Percentiles rank a stretch among this genome's conserved stretches.
Conservation (phyloP, 1,140 invertebrate species). For the Steinernema feltiae region DNA sequence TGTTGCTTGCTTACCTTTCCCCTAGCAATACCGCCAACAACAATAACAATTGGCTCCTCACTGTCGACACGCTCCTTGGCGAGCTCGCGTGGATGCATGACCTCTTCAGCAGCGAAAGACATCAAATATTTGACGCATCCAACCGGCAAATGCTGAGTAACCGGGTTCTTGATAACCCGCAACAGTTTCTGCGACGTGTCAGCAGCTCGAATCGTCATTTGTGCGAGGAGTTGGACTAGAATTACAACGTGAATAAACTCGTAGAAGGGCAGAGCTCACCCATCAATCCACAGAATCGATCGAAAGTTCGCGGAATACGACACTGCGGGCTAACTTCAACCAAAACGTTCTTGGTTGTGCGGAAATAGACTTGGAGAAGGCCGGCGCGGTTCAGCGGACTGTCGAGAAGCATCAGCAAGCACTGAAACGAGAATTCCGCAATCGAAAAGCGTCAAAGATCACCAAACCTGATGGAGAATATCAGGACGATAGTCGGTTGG, state of each 20-base stretch:
- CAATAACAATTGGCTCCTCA: conserved; percentile 65
- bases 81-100: conserved; percentile 72
- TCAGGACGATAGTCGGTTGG: conserved; percentile 62
- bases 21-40: conserved; percentile 94
- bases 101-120: conserved; percentile 76
- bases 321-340: conserved; percentile 98
- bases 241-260: conserved; percentile 40
- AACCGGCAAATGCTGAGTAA: conserved; percentile 87
- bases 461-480: conserved; percentile 64
- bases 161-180: conserved; percentile 88
- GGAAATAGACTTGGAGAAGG: conserved; percentile 76
- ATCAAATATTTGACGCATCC: conserved; percentile 83
- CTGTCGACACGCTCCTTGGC: conserved; percentile 64
- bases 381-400: conserved; percentile 64
- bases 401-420: conserved; percentile 64
- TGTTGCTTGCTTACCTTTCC: conserved; percentile 68
- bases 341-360: conserved; percentile 89
- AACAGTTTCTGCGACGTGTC: conserved; percentile 82
- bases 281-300: conserved; percentile 94
- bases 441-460: not conserved
- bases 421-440: conserved; percentile 57
- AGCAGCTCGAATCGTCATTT: conserved; percentile 80
- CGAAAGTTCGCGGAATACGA: conserved; percentile 92
- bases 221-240: conserved; percentile 90
- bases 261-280: conserved; percentile 64